Evolutionary conservation across 1,140 invertebrate species (phyloP).

Genomic region (Papilio aristodemus): DNA sequence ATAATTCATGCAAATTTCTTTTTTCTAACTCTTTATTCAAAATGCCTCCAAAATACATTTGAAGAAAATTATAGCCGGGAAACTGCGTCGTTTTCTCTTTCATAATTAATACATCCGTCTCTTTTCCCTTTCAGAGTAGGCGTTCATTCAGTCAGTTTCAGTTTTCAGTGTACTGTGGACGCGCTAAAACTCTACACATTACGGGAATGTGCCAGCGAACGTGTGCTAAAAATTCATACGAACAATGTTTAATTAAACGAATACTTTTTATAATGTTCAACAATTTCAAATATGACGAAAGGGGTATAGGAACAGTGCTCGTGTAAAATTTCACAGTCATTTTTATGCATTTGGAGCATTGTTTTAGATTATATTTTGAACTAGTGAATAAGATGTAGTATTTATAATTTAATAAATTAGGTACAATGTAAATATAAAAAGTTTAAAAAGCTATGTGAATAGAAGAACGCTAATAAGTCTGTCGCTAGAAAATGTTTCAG

Average conservation of each 20-base stretch:
- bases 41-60: not conserved
- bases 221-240: conserved; percentile 5
- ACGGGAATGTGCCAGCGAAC: conserved; percentile 12
- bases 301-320: not conserved
- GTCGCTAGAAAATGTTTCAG: not conserved
- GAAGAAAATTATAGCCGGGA: not conserved
- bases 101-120: not conserved
- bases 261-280: not conserved
- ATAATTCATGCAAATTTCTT: not conserved
- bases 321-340: not conserved
- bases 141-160: conserved; percentile 25
- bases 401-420: too few relatives aligned
- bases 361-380: not conserved
- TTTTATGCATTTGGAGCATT: not conserved
- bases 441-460: too few relatives aligned
- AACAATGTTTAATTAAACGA: conserved; percentile 19
- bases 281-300: conserved; percentile 12
- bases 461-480: too few relatives aligned
- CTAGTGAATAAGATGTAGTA: too few relatives aligned
- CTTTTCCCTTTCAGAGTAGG: conserved; percentile 5
- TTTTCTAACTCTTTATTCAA: not conserved
- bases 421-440: not conserved
- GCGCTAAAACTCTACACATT: conserved; percentile 1
- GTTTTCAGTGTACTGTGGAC: conserved; percentile 2
- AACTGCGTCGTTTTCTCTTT: conserved; percentile 11